These are phyloP conservation scores for Molossus alvarezi DNA, from an alignment of 2,797 vertebrate genomes.

Conservation along the genomic window DNA sequence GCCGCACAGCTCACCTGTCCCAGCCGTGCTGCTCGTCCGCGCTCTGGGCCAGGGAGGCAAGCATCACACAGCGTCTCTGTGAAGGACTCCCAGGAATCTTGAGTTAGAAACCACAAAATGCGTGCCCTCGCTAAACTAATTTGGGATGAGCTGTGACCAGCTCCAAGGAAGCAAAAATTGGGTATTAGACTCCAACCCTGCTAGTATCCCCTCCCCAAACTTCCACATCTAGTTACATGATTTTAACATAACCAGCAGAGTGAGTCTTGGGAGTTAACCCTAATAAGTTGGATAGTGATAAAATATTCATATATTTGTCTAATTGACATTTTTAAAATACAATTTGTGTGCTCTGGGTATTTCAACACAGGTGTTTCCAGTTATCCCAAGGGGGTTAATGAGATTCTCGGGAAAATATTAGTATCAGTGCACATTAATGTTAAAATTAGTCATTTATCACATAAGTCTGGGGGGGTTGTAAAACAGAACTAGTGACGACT, in stretches of 20 bases:
- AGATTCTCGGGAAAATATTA: neutral
- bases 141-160: neutral
- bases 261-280: neutral
- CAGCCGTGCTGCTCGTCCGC: too few relatives aligned
- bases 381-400: neutral
- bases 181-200: neutral
- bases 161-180: neutral
- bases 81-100: too few relatives aligned
- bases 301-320: neutral
- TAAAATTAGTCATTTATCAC: neutral
- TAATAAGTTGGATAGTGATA: neutral
- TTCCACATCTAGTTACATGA: neutral
- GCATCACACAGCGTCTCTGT: too few relatives aligned
- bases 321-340: neutral
- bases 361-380: neutral
- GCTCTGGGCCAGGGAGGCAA: too few relatives aligned
- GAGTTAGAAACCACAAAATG: neutral
- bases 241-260: neutral
- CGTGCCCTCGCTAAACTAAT: neutral
- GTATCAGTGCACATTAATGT: neutral
- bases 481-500: neutral
- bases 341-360: neutral
- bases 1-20: too few relatives aligned
- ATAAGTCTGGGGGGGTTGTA: slow-evolving; percentile 18
- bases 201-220: too few relatives aligned